These are phyloP conservation scores for Drosophila miranda DNA, from an alignment of 1,140 invertebrate species.

Conservation along the genomic window DNA sequence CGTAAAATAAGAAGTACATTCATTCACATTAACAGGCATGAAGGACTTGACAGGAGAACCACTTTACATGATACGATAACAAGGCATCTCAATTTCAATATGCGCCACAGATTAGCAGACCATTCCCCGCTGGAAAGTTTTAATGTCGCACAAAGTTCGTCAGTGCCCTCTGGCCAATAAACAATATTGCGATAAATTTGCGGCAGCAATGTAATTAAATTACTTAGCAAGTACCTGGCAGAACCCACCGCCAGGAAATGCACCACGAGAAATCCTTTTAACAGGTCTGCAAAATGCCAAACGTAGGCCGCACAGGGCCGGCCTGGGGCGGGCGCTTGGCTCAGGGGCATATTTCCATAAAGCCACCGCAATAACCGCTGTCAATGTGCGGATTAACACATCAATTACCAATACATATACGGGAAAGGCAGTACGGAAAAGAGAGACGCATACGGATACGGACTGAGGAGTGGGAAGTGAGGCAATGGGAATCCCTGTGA, in stretches of 20 bases:
- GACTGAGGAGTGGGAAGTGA: neutral
- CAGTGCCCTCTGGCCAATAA: constrained; percentile 47
- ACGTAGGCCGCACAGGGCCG: neutral
- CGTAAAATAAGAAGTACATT: too few species aligned
- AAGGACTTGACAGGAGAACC: too few species aligned
- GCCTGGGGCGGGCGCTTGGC: constrained; percentile 9
- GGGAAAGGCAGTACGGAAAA: neutral
- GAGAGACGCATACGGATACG: neutral
- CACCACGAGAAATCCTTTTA: constrained; percentile 65
- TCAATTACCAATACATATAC: constrained; percentile 65
- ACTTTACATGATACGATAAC: too few species aligned
- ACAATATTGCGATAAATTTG: constrained; percentile 70
- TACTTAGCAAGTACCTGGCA: constrained; percentile 53
- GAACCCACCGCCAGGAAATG: constrained; percentile 31
- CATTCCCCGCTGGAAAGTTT: constrained; percentile 12
- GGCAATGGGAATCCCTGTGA: constrained; percentile 37
- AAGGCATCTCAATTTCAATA: constrained; percentile 6
- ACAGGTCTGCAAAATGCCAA: constrained; percentile 43
- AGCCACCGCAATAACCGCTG: constrained; percentile 79
- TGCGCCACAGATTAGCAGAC: constrained; percentile 19
- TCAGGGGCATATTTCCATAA: constrained; percentile 70
- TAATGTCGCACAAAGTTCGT: constrained; percentile 23
- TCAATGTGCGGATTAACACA: constrained; percentile 82
- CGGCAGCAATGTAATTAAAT: constrained; percentile 70
- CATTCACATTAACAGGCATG: too few species aligned